Base-by-base conservation (phyloP, 2,113 vertebrate species). In the Phrynocephalus versicolor region DNA sequence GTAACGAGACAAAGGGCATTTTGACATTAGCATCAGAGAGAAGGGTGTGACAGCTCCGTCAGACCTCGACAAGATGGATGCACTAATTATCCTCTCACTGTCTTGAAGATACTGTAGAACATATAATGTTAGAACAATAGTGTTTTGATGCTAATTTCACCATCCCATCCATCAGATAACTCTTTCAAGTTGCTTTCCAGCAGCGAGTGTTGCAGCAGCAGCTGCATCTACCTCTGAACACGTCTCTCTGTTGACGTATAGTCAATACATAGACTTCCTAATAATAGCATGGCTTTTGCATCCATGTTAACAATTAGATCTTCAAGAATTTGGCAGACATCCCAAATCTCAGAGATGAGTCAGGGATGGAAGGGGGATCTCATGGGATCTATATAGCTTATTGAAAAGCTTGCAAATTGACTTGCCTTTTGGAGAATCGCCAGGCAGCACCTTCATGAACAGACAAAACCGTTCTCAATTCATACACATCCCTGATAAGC, bases 381-480 rank as follows among this genome's bases (percentile, higher is more conserved):
- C 58, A 79, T 30, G 37, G 85, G 71, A 3, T 80, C 30, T 0
- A 0, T 33, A 51, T 85, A 60, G 41, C 78, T 81, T 88, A 60
- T 87, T 62, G 23, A 58, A 87, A 86, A 81, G 19, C 30, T 75
- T 88, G 79, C 86, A 33, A 79, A 35, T 15, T 90, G 81, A 84
- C 73, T 78, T 86, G 19, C 23, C 57, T 7, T 21, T 13, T 87
- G 82, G 82, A 85, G 0, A 0, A 41, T 33, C 86, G 88, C 85
- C 69, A 89, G 76, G 71, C 58, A 87, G 39, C 14, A 87, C 77
- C 51, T 81, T 91, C 82, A 89, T 83, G 88, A 88, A 72, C 39
- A 92, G 84, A 83, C 51, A 87, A 77, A 71, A 67, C 2, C 67
- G 80, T 76, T 85, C 84, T 87, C 67, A 25, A 60, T 23, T 64